A percentile compares a stretch with the other conserved stretches of the same genome.
These are phyloP conservation scores for Capra hircus DNA, from an alignment of 2,113 vertebrate species.

Conservation along the genomic window DNA sequence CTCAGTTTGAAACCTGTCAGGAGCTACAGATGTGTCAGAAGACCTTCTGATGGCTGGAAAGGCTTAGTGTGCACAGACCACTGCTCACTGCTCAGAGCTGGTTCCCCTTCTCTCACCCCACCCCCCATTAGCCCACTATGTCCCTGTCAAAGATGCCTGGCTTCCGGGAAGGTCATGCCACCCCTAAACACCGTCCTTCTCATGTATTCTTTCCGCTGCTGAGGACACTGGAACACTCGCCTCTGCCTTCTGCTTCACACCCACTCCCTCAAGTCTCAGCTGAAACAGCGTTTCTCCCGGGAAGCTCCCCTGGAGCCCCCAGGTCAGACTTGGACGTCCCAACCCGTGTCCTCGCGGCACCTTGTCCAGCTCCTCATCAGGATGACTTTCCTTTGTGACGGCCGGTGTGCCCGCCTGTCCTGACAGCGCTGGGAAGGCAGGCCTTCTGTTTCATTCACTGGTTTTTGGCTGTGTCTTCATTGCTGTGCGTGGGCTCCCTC, in stretches of 20 bases:
- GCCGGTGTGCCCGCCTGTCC: background rate
- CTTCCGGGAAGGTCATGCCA: background rate
- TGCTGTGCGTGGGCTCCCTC: background rate
- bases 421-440: background rate
- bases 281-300: background rate
- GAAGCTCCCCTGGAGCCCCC: background rate
- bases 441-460: rapidly evolving
- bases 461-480: rapidly evolving
- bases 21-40: background rate
- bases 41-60: background rate
- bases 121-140: background rate
- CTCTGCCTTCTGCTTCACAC: background rate
- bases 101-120: background rate
- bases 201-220: background rate
- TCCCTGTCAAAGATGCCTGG: background rate
- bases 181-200: background rate
- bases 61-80: background rate
- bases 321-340: background rate
- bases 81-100: background rate
- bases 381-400: slow-evolving; percentile 6
- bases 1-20: background rate
- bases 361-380: background rate
- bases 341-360: background rate
- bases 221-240: background rate
- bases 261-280: background rate